Evolutionary conservation across 2,113 vertebrate genomes (phyloP), one percentile per base, ranked within the genome.

Genomic region (Leuciscus idus): DNA sequence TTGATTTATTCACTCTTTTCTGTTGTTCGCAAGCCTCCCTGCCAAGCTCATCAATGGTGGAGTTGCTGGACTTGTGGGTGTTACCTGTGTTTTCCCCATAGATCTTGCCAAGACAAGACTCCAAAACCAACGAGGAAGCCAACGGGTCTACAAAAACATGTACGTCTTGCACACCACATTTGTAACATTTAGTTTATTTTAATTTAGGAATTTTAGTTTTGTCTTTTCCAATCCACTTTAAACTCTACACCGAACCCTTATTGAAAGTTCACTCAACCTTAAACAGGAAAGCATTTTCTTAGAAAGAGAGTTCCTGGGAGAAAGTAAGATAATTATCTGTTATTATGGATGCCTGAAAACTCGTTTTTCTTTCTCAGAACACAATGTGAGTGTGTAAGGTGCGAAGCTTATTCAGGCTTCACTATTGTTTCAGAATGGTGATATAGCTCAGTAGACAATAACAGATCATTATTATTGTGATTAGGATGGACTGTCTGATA

Each of bases 11-110:
- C 23, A 19, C 23, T 74, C 3, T 79, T 13, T 84, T 57, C 46
- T 90, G 85, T 84, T 17, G 23, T 72, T 48, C 11, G 19, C 72
- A 89, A 97, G 96, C 90, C 92, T 97, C 33, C 95, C 96, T 78
- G 96, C 96, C 59, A 96, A 96, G 30, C 93, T 97, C 75, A 96
- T 97, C 87, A 96, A 96, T 85, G 96, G 96, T 85, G 96, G 96
- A 83, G 88, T 95, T 81, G 96, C 96, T 52, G 96, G 96, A 75
- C 92, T 96, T 68, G 95, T 96, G 3, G 96, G 96, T 68, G 96
- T 96, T 81, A 96, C 96, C 85, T 97, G 96, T 89, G 95, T 97
- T 88, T 97, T 97, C 84, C 96, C 96, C 36, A 94, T 96, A 4
- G 96, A 96, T 86, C 93, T 96, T 84, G 95, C 95, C 86, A 97